phyloP scores from a whole-genome alignment of 2,888 invertebrate genomes.

The Penaeus monodon region DNA sequence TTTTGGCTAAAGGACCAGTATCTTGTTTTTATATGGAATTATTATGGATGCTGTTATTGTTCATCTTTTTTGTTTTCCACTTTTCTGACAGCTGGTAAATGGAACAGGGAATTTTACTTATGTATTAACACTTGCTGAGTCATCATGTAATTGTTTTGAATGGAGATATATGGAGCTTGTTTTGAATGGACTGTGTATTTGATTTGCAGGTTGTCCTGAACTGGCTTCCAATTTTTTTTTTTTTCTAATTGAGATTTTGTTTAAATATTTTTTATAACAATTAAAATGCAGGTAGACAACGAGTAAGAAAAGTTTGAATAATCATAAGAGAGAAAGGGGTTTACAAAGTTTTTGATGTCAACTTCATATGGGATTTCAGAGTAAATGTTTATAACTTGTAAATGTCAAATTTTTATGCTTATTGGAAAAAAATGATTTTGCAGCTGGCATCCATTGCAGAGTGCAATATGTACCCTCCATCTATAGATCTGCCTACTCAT shows the following conservation, averaged over 20 bases:
- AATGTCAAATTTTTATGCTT: slow-evolving; percentile 4
- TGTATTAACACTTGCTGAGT: too few relatives aligned
- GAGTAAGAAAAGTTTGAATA: background rate
- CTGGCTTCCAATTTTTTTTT: too few relatives aligned
- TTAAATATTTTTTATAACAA: background rate
- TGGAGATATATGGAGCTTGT: too few relatives aligned
- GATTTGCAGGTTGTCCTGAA: too few relatives aligned
- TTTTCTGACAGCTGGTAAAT: too few relatives aligned
- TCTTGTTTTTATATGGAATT: too few relatives aligned
- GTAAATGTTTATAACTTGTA: background rate
- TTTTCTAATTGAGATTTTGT: background rate
- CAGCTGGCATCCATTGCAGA: slow-evolving; percentile 12
- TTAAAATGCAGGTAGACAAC: slow-evolving; percentile 21
- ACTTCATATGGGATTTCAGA: background rate
- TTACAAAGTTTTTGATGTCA: slow-evolving; percentile 11
- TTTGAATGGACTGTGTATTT: too few relatives aligned
- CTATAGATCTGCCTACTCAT: slow-evolving; percentile 3
- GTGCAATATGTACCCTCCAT: background rate
- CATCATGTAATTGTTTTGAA: too few relatives aligned
- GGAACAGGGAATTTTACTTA: too few relatives aligned
- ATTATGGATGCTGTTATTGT: too few relatives aligned
- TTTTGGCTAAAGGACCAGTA: too few relatives aligned
- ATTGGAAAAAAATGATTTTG: slow-evolving; percentile 15
- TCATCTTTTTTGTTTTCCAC: too few relatives aligned
- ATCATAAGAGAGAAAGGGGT: background rate